Percentiles rank a stretch among this genome's conserved stretches.
Evolutionary conservation across 2,797 vertebrate genomes (phyloP).

Genomic region (Channallabes apus): DNA sequence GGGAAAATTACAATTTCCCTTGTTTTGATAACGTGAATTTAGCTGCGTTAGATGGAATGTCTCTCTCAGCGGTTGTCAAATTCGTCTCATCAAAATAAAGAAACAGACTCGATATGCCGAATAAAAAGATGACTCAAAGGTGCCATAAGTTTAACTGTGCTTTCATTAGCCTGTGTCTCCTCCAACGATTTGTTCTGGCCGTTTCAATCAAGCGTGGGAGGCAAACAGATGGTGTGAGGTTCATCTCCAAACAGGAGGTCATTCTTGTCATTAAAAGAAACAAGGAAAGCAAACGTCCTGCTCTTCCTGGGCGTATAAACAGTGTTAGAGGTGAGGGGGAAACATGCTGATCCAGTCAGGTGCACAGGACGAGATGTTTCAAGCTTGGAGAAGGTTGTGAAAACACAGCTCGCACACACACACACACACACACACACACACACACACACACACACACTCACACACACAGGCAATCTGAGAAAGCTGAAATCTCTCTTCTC

Average conservation of each 20-base stretch:
- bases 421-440: too few species aligned
- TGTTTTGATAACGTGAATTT: constrained; percentile 11
- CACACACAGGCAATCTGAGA: constrained; percentile 37
- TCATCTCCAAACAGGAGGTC: constrained; percentile 33
- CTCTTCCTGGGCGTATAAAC: neutral
- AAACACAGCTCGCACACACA: constrained; percentile 58
- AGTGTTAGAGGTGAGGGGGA: constrained; percentile 4
- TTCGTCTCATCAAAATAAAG: constrained; percentile 33
- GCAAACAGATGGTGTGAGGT: constrained; percentile 28
- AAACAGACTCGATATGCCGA: neutral
- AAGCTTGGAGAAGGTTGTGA: constrained; percentile 21
- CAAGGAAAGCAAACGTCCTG: neutral
- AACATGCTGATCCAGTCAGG: constrained; percentile 40
- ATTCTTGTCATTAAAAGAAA: constrained; percentile 10
- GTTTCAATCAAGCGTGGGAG: neutral
- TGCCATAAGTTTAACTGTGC: constrained; percentile 25
- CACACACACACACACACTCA: too few species aligned
- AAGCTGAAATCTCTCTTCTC: constrained; percentile 42
- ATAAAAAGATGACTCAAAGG: constrained; percentile 29
- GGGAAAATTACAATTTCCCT: neutral
- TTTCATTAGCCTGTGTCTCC: constrained; percentile 32
- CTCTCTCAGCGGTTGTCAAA: constrained; percentile 11
- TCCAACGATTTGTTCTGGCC: constrained; percentile 14
- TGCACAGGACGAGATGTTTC: constrained; percentile 31
- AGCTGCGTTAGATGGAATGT: constrained; percentile 20